Base-by-base conservation (phyloP, 2,797 vertebrate genomes). In the Chromobotia macracanthus region DNA sequence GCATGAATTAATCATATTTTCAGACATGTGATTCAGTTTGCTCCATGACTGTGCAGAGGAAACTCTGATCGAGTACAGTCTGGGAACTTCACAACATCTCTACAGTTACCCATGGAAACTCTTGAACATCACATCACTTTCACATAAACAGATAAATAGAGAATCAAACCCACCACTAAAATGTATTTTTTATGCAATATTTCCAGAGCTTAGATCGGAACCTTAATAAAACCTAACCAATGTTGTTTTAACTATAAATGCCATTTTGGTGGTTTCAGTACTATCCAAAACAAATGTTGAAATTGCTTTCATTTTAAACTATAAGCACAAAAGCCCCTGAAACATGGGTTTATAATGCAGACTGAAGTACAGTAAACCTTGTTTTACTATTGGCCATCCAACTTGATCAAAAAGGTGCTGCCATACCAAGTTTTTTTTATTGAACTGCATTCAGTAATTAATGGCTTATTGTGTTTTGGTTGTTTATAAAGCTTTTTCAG, bases 21-120 rank as follows among this genome's bases (percentile, higher is more conserved):
- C 21, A 18, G 19, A 50, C 23, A 53, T 25, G 61, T 65, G 61
- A 65, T n/a, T 75, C 48, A 65, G 28, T 35, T 51, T 41, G 35
- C 50, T 44, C 50, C 50, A 66, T 66, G 73, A 66, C 63, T 75
- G 25, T 44, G 63, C 73, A 56, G 63, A 56, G 63, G 50, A 75
- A 66, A 75, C 63, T 66, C 5, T 75, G 73, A 75, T 21, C 19
- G 41, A 50, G 28, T 38, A 56, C 38, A 25, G 38, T 23, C 51
- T 55, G 15, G 18, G 31, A 66, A 44, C 19, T 44, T 44, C 41
- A 44, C 21, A 75, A 15, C 46, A 56, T 67, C 21, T 63, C 38
- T 66, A 16, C 21, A 56, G 63, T 75, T 56, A 44, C 35, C 50
- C 50, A 66, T 56, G 50, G 63, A 75, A 75, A 75, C 15, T 75